phyloP scores from a whole-genome alignment of 2,113 vertebrate genomes.

The Pelobates fuscus region DNA sequence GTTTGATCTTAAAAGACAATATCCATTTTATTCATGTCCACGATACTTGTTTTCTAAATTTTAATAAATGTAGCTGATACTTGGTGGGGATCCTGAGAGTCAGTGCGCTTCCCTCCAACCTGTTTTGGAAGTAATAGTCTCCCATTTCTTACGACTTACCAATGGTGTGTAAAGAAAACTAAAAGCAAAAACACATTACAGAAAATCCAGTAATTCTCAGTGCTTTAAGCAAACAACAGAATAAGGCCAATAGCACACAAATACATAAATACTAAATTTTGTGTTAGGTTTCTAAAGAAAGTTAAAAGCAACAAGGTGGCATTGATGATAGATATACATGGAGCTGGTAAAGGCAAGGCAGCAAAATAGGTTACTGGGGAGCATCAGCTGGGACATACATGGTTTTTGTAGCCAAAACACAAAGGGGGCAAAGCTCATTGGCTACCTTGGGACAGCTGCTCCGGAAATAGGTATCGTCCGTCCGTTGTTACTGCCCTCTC shows the following conservation, averaged over 20 bases:
- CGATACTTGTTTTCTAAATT: no score
- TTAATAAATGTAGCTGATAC: no score
- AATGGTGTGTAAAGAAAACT: neutral
- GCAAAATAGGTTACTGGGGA: conserved; percentile 3
- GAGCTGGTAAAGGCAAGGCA: neutral
- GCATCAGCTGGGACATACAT: conserved; percentile 7
- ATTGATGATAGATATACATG: neutral
- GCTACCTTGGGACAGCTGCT: conserved; percentile 84
- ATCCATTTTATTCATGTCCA: no score
- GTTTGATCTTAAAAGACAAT: no score
- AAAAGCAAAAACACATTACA: neutral
- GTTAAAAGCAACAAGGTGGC: neutral
- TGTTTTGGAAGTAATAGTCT: no score
- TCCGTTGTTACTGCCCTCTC: conserved; percentile 88
- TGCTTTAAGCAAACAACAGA: neutral
- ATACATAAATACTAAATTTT: neutral
- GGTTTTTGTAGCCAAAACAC: conserved; percentile 8
- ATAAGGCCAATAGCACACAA: neutral
- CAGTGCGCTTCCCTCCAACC: no score
- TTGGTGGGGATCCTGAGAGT: no score
- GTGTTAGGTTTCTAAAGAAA: neutral
- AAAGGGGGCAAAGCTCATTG: conserved; percentile 5
- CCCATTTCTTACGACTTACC: no score
- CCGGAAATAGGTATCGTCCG: conserved; percentile 86
- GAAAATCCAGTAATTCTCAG: neutral